phyloP scores from a whole-genome alignment of 2,888 invertebrate species.

The Dolichopus griseipennis region DNA sequence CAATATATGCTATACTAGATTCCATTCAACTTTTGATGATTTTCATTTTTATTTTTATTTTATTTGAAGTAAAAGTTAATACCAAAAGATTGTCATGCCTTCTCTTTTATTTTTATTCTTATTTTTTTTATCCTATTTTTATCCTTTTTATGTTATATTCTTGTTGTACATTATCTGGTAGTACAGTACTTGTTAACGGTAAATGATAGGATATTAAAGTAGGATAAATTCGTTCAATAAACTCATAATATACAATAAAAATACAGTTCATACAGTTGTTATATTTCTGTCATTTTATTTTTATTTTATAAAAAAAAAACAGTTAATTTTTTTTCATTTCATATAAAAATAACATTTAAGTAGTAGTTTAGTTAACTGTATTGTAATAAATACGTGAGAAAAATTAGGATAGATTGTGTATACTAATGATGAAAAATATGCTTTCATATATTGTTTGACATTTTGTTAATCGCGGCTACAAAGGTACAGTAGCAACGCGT shows the following conservation, averaged over 20 bases:
- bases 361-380: slow-evolving; percentile 1
- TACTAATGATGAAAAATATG: background rate
- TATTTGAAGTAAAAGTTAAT: background rate
- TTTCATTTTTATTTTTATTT: background rate
- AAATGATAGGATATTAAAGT: slow-evolving; percentile 1
- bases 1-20: background rate
- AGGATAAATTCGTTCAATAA: slow-evolving; percentile 6
- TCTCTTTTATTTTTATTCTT: background rate
- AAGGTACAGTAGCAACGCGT: no score
- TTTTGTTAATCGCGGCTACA: no score
- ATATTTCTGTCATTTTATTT: no score
- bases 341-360: background rate
- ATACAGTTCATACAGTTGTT: no score
- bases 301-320: no score
- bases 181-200: background rate
- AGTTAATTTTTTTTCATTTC: no score
- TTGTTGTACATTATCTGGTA: no score
- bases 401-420: background rate
- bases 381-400: background rate
- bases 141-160: background rate
- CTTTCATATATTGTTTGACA: no score
- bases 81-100: background rate
- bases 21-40: background rate
- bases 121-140: background rate
- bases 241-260: background rate